These are phyloP conservation scores for Stercorarius parasiticus DNA, from an alignment of 2,113 vertebrate genomes.

Conservation along the genomic window DNA sequence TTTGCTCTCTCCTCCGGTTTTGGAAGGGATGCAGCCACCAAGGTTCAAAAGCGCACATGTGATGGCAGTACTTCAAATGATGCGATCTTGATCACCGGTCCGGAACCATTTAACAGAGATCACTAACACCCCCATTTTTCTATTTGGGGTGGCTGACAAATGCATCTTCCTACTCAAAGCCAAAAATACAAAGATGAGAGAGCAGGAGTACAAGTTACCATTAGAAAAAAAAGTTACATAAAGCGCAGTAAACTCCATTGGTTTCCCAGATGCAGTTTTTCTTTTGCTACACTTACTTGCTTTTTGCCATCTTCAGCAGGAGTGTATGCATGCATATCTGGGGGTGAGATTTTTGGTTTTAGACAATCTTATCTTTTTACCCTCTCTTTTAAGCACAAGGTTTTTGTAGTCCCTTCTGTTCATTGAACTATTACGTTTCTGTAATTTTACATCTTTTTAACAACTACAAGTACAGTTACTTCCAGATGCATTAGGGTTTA, in stretches of 20 bases:
- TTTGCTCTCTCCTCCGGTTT: neutral
- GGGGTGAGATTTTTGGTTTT: neutral
- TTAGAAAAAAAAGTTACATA: neutral
- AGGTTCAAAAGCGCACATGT: neutral
- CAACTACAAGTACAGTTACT: rapidly evolving
- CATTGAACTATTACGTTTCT: neutral
- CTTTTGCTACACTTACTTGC: neutral
- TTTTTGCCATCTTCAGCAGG: neutral
- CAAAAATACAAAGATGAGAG: constrained; percentile 64
- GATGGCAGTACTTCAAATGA: constrained; percentile 29
- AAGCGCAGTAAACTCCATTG: neutral
- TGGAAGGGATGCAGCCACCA: neutral
- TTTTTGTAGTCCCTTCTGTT: neutral
- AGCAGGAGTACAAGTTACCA: neutral
- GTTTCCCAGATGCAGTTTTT: neutral
- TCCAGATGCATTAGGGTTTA: neutral
- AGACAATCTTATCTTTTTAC: neutral
- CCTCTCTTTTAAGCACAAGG: neutral
- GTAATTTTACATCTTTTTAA: neutral
- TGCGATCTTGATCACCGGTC: neutral
- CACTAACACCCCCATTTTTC: constrained; percentile 62
- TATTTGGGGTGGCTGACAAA: constrained; percentile 68
- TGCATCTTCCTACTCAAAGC: constrained; percentile 68
- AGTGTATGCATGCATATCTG: rapidly evolving
- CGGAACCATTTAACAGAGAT: constrained; percentile 50